Base-by-base conservation (phyloP, 2,113 vertebrate species). In the Bostrychus sinensis region DNA sequence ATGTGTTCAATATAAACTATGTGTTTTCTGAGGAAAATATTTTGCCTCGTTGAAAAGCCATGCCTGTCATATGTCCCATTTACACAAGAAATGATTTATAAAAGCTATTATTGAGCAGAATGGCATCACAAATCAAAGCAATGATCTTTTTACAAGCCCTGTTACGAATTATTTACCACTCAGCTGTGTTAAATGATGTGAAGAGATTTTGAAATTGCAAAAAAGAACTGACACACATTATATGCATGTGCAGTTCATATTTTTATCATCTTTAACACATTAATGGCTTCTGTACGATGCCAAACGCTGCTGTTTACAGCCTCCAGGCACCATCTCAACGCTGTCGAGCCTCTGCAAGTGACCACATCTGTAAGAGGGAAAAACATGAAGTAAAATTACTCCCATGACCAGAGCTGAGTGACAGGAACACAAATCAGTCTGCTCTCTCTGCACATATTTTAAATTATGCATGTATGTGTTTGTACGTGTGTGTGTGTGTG, bases 381-480 rank as follows among this genome's bases (percentile, higher is more conserved):
- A 51, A 51, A 51, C 48, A 51, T 51, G 48, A 28, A 51, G 16
- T 16, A 14, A n/a, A n/a, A 51, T 28, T 28, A 51, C 14, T 51
- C 26, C 14, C 48, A 28, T 51, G 25, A 51, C 16, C 14, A 13
- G 48, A 9, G 48, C 48, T 51, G 48, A 51, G 16, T 30, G 48
- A 51, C 48, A 51, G 23, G 48, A 51, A n/a, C 23, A 50, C 23
- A 51, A n/a, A 25, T 51, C 48, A 17, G 25, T 51, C 5, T 26
- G 23, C 22, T 25, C 13, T 3, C 3, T 28, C 48, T 30, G 16
- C 46, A 3, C 25, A n/a, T 51, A 3, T 13, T 1, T 17, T 51
- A 25, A n/a, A 28, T 51, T 28, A 28, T 28, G 13, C 48, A 51
- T 51, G 25, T 30, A 14, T 51, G 22, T 48, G 45, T 48, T 5